phyloP scores from a whole-genome alignment of 53 echinoderm and acorn worm genomes.

The Astropecten irregularis region DNA sequence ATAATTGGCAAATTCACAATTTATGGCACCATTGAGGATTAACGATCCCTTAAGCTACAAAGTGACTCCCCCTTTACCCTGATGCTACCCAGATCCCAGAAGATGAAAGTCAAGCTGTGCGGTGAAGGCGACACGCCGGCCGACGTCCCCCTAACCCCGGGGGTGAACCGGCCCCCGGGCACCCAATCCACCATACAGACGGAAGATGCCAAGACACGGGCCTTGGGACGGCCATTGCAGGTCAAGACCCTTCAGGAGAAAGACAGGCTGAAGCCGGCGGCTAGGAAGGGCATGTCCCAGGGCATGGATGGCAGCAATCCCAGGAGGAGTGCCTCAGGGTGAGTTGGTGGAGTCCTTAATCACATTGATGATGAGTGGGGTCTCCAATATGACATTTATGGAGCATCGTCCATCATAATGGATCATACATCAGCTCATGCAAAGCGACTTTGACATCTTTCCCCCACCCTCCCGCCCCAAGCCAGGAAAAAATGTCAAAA shows the following conservation, averaged over 20 bases:
- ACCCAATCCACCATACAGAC: slow-evolving; percentile 63
- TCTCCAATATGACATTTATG: background rate
- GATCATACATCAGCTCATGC: no score
- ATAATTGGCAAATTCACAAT: no score
- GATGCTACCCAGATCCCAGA: slow-evolving; percentile 79
- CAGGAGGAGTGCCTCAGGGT: slow-evolving; percentile 89
- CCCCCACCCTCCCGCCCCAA: no score
- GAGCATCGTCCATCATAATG: no score
- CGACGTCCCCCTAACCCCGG: slow-evolving; percentile 40
- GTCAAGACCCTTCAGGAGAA: slow-evolving; percentile 53
- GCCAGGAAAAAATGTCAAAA: no score
- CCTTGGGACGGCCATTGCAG: slow-evolving; percentile 39
- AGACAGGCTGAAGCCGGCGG: slow-evolving; percentile 56
- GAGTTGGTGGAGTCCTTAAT: slow-evolving; percentile 6
- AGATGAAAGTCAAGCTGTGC: slow-evolving; percentile 60
- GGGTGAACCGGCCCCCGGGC: slow-evolving; percentile 60
- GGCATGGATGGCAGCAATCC: slow-evolving; percentile 82
- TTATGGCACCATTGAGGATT: no score
- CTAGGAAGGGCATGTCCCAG: slow-evolving; percentile 64
- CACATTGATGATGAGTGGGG: no score
- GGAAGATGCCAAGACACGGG: slow-evolving; percentile 62
- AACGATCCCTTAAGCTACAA: no score
- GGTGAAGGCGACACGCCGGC: slow-evolving; percentile 53
- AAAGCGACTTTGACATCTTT: no score
- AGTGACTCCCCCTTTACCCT: no score